phyloP scores from a whole-genome alignment of 2,797 vertebrate genomes.

The Paedocypris micromegethes region DNA sequence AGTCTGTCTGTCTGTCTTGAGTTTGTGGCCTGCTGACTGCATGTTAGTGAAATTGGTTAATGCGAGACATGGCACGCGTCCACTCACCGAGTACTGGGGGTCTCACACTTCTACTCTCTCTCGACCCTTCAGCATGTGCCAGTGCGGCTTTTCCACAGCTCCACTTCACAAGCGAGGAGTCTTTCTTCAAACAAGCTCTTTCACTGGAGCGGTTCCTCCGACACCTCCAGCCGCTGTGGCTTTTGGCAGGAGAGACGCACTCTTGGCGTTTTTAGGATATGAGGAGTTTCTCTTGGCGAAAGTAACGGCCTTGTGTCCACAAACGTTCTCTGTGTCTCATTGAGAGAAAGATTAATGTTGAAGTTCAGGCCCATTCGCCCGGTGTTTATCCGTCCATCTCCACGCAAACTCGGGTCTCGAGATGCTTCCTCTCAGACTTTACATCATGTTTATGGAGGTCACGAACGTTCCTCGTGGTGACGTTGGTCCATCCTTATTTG shows the following conservation, averaged over 20 bases:
- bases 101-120: background rate
- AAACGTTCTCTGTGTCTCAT: constrained; percentile 51
- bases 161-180: constrained; percentile 29
- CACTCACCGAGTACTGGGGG: no score
- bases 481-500: no score
- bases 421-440: no score
- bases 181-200: constrained; percentile 49
- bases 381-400: constrained; percentile 32
- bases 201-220: constrained; percentile 44
- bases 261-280: constrained; percentile 53
- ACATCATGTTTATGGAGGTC: no score
- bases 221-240: constrained; percentile 50
- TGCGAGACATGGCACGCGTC: no score
- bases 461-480: no score
- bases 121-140: constrained; percentile 34
- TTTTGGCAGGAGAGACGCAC: constrained; percentile 45
- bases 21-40: no score
- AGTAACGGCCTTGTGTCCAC: constrained; percentile 47
- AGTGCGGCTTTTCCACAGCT: constrained; percentile 39
- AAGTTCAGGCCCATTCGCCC: constrained; percentile 34
- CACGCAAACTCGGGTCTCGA: constrained; percentile 7
- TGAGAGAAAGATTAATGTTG: constrained; percentile 48
- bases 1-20: no score
- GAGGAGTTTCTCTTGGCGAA: constrained; percentile 49
- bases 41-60: no score